Conservation (phyloP, 2,113 vertebrate genomes). For the Ahaetulla prasina region DNA sequence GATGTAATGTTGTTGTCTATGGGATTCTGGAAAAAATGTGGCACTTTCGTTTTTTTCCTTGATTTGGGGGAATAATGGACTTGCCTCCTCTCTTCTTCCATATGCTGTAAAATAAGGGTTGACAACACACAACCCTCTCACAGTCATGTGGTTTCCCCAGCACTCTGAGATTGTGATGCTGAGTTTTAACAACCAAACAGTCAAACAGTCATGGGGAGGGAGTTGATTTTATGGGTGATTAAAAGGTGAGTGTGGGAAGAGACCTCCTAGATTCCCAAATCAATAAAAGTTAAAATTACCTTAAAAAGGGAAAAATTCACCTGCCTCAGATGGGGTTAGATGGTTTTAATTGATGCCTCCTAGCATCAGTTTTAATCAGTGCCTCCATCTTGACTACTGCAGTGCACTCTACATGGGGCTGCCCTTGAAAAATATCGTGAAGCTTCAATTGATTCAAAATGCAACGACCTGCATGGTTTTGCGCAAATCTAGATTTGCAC, state of each 20-base stretch:
- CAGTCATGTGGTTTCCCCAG: not conserved
- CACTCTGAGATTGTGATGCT: not conserved
- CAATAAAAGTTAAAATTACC: too few relatives aligned
- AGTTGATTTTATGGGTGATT: not conserved
- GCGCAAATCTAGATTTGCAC: too few relatives aligned
- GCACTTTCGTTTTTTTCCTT: not conserved
- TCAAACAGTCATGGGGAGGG: not conserved
- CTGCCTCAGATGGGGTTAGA: too few relatives aligned
- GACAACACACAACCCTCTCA: not conserved
- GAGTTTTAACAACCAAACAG: not conserved
- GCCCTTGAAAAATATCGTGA: too few relatives aligned
- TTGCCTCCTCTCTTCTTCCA: not conserved
- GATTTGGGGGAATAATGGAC: not conserved
- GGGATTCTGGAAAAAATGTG: not conserved
- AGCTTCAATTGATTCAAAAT: too few relatives aligned
- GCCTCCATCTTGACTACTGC: too few relatives aligned
- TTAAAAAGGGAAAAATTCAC: too few relatives aligned
- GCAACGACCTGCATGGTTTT: too few relatives aligned
- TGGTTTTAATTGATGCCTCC: too few relatives aligned
- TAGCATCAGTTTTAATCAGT: too few relatives aligned
- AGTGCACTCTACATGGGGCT: too few relatives aligned
- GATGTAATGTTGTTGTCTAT: not conserved
- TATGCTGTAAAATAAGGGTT: not conserved
- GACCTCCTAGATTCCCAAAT: not conserved
- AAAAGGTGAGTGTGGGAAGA: not conserved